Base-by-base conservation (phyloP, 2,797 vertebrate genomes). In the Erithacus rubecula region DNA sequence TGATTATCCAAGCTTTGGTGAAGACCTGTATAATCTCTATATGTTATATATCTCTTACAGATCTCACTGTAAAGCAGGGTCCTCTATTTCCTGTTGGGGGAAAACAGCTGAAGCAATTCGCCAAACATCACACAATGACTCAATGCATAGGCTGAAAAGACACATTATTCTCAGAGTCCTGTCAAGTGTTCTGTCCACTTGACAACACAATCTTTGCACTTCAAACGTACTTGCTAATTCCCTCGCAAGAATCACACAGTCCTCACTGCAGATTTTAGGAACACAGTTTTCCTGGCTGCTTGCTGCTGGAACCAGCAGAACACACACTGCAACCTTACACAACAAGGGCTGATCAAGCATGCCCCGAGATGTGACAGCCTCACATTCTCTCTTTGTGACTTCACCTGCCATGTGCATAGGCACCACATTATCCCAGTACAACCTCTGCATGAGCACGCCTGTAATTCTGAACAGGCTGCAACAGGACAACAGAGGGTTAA, bases 291-390 rank as follows among this genome's bases (percentile, higher is more conserved):
- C 9, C 37, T 77, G 70, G 20, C 4, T 47, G 22, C 44, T 51
- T 36, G 44, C 27, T 44, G 46, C 22, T 14, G 67, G 69, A 68
- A 65, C 8, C 44, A 77, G 51, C 34, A 52, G 53, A 78, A 63
- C 1, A n/a, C 11, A n/a, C 14, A 56, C 12, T 27, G 21, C 11
- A 47, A 1, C 6, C 21, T 27, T 15, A 24, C 44, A 68, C 63
- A 80, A 83, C 0, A 51, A 70, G 36, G 10, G 59, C 21, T 3
- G 1, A 63, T 24, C 41, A 72, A 82, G 69, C 22, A 23, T 1
- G 18, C 3, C 19, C 7, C 0, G 5, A 46, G 30, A 39, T 0
- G 0, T 26, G 52, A 53, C 27, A 80, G 21, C 29, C 23, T 41
- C 4, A 1, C 1, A 1, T 8, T 29, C 29, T 23, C 24, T n/a